Conservation (phyloP, 2,888 invertebrate genomes). For the Apotomis capreana region DNA sequence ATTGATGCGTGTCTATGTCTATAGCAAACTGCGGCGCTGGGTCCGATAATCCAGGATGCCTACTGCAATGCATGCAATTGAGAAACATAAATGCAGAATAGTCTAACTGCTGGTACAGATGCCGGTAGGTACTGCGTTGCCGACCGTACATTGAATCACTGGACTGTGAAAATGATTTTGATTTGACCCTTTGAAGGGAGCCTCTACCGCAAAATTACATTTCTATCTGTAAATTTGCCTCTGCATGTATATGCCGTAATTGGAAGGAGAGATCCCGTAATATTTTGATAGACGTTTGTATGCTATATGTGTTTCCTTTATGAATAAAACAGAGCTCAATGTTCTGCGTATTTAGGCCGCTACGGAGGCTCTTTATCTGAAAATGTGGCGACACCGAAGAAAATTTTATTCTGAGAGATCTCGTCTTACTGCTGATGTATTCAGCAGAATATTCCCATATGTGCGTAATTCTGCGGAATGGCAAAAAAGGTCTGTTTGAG, state of each 20-base stretch:
- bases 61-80: conserved; percentile 29
- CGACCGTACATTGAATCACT: conserved; percentile 70
- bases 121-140: conserved; percentile 49
- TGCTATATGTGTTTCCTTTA: conserved; percentile 32
- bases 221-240: conserved; percentile 73
- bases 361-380: conserved; percentile 72
- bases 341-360: conserved; percentile 56
- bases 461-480: conserved; percentile 84
- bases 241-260: conserved; percentile 58
- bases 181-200: conserved; percentile 82
- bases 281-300: conserved; percentile 38
- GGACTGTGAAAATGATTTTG: conserved; percentile 83
- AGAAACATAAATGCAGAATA: conserved; percentile 36
- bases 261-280: conserved; percentile 49
- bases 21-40: background rate
- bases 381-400: conserved; percentile 78
- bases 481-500: conserved; percentile 84
- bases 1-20: conserved; percentile 2
- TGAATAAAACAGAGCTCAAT: conserved; percentile 43
- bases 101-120: conserved; percentile 33
- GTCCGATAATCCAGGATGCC: conserved; percentile 11
- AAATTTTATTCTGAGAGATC: conserved; percentile 83
- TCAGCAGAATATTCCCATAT: conserved; percentile 84
- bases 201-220: conserved; percentile 81
- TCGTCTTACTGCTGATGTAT: conserved; percentile 82